These are phyloP conservation scores for Anas platyrhynchos DNA, from an alignment of 2,113 vertebrate species.

Conservation along the genomic window DNA sequence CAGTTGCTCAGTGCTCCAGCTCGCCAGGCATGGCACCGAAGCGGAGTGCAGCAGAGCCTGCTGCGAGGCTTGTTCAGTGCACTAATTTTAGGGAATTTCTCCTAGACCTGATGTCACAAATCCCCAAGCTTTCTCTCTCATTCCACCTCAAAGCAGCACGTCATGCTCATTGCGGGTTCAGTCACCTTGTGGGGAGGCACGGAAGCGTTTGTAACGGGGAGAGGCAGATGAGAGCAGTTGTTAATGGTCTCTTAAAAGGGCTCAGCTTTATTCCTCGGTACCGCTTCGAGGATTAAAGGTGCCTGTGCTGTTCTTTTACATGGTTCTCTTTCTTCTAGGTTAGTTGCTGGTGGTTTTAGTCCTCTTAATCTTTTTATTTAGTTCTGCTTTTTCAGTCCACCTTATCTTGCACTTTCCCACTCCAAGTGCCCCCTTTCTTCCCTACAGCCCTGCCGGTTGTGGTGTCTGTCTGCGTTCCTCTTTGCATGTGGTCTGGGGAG, in stretches of 20 bases:
- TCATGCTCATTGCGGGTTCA: accelerated
- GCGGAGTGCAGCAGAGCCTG: neutral
- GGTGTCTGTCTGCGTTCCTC: neutral
- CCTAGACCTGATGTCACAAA: neutral
- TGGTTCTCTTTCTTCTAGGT: neutral
- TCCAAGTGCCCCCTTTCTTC: neutral
- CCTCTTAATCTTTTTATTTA: neutral
- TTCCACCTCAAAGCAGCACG: neutral
- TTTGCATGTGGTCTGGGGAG: neutral
- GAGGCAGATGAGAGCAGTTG: neutral
- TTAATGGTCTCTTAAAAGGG: neutral
- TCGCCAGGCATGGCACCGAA: neutral
- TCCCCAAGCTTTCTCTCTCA: neutral
- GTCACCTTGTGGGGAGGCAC: neutral
- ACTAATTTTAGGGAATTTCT: neutral
- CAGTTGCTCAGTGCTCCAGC: neutral
- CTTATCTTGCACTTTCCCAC: accelerated
- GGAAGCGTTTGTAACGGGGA: neutral
- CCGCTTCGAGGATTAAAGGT: neutral
- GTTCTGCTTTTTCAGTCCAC: accelerated
- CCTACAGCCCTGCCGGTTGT: accelerated
- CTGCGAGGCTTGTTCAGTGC: neutral
- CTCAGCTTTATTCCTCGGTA: neutral
- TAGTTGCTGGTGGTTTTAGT: neutral
- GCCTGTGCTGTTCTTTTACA: accelerated